These are phyloP conservation scores for Chamaea fasciata DNA, from an alignment of 2,113 vertebrate genomes.

Conservation along the genomic window DNA sequence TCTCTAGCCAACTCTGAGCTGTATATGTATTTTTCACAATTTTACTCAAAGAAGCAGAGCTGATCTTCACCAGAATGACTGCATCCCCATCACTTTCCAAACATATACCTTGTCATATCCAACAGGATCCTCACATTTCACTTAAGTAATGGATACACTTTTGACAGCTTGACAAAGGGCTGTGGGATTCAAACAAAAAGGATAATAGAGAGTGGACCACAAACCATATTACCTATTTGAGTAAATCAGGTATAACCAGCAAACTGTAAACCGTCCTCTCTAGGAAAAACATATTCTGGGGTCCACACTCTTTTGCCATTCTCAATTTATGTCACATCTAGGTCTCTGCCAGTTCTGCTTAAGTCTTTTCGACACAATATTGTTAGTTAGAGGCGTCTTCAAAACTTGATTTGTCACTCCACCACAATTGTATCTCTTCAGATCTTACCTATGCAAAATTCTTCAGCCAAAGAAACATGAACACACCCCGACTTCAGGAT, in stretches of 20 bases:
- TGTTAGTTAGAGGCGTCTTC: not conserved
- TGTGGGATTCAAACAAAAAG: not conserved
- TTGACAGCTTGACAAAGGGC: not conserved
- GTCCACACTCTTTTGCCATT: not conserved
- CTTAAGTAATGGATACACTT: not conserved
- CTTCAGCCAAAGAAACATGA: not conserved
- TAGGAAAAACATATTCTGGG: not conserved
- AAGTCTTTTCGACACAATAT: not conserved
- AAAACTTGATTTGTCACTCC: not conserved
- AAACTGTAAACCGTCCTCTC: not conserved
- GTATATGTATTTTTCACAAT: not conserved
- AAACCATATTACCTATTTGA: not conserved
- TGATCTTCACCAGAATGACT: not conserved
- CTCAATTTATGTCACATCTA: not conserved
- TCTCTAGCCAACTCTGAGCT: not conserved
- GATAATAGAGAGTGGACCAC: not conserved
- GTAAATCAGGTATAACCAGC: not conserved
- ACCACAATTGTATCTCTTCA: not conserved
- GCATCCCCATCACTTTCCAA: not conserved
- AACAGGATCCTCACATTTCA: not conserved
- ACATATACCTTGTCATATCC: not conserved
- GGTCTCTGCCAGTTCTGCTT: not conserved
- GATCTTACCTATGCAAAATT: not conserved
- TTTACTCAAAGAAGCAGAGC: not conserved
- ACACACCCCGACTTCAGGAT: not conserved